Evolutionary conservation across 2,888 invertebrate species (phyloP), one percentile per base, ranked within the genome.

Genomic region (Dione vanillae): DNA sequence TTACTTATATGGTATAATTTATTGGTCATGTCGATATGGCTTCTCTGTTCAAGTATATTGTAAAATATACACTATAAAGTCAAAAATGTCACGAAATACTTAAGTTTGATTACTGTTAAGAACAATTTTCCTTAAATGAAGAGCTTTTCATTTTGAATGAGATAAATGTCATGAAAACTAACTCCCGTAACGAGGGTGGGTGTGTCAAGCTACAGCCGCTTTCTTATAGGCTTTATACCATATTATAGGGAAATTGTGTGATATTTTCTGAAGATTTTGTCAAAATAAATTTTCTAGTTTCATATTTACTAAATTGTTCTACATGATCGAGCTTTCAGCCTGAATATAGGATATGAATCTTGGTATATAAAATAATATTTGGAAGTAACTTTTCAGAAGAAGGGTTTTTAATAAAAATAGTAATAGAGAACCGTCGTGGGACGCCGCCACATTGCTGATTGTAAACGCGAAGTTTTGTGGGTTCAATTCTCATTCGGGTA

Each of bases 121-220:
- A 12, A 14, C 16, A 47, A n/a, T 64, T 49, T 5, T 2, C 16
- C 14, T 52, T 43, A 43, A 51, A 52, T 27, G 14, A 52, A 51
- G 19, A 68, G 61, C 52, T 67, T 67, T 67, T 61, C 43, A 37
- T 67, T 52, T 49, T 47, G 16, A 67, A 47, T 35, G 61, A 67
- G 10, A 58, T 49, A 14, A 45, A 56, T 16, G 49, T 51, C 43
- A 16, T 62, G 52, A 68, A 61, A 68, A 61, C 49, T 52, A 59
- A 68, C 35, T 61, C 43, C 49, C 43, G 41, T 61, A 61, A 68
- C 49, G 37, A 45, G 51, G 20, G 61, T 35, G 51, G 61, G 51
- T 52, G 35, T 62, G 67, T 35, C 45, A 45, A 51, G 67, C 67
- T 62, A 43, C 61, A n/a, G 61, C 14, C 52, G 51, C 41, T 27